phyloP scores from a whole-genome alignment of 2,797 vertebrate species.

The Tachyglossus aculeatus region DNA sequence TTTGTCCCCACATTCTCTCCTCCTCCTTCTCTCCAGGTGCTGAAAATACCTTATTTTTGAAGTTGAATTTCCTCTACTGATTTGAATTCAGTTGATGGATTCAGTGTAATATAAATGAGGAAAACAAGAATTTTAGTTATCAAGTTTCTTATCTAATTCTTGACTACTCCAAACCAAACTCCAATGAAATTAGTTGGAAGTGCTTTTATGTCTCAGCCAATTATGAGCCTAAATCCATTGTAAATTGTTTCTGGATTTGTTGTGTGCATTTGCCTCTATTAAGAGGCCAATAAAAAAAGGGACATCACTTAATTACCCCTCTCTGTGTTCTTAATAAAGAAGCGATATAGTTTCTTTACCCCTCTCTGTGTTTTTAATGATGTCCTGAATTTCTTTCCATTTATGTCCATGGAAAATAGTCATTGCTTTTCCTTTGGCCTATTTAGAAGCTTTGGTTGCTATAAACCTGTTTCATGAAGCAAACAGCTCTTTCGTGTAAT shows the following conservation, averaged over 20 bases:
- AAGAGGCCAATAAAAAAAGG: not conserved
- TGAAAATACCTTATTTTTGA: not conserved
- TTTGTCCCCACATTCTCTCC: conserved; percentile 21
- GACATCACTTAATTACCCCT: not conserved
- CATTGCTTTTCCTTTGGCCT: not conserved
- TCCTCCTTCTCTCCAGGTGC: not conserved
- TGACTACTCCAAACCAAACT: not conserved
- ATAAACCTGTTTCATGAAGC: conserved; percentile 9
- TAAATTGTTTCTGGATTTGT: conserved; percentile 7
- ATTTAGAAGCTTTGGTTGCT: not conserved
- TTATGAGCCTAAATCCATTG: not conserved
- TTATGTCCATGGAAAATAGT: not conserved
- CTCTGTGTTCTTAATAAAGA: not conserved
- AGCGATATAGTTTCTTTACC: not conserved
- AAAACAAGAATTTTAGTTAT: not conserved
- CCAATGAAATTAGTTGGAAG: not conserved
- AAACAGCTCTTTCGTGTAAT: not conserved
- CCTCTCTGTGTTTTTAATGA: not conserved
- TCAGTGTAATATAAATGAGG: not conserved
- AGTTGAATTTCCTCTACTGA: not conserved
- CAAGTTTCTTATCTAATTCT: not conserved
- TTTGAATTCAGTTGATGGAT: not conserved
- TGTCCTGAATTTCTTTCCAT: not conserved
- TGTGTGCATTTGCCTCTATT: not conserved
- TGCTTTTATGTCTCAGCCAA: not conserved